Base-by-base conservation (phyloP, 2,888 invertebrate genomes). In the Aspidiotus rigidus region DNA sequence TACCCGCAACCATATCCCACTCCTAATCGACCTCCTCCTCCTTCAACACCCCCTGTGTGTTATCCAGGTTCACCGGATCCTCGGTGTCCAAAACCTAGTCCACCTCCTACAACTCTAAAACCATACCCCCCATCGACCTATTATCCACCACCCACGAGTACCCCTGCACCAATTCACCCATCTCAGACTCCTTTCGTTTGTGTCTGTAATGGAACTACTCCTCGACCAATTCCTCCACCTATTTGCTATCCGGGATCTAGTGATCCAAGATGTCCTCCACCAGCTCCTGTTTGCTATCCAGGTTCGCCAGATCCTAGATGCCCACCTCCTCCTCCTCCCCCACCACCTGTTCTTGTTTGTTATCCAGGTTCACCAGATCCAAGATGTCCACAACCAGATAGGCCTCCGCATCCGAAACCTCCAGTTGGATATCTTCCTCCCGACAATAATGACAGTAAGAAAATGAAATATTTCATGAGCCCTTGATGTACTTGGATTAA, bases 181-280 rank as follows among this genome's bases (percentile, higher is more conserved):
- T 78, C 78, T 53, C 79, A 79, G n/a, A 49, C 49, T 49, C 49
- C 49, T 13, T 49, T 49, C 6, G n/a, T 49, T n/a, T 49, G 49
- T 66, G 64, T 71, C 15, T 72, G 72, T 44, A 71, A 72, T 66
- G 70, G 54, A 56, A 72, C 72, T 11, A 69, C 72, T 8, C 66
- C 72, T 9, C 64, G 56, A n/a, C 71, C 72, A 17, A 49, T 49
- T 13, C 11, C 69, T 8, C 71, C 70, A 7, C 73, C 74, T 69
- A 73, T 73, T 7, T 78, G 78, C 62, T 78, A 75, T 69, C 78
- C 78, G 0, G 78, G 79, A 0, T 75, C 74, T 2, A 74, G 74
- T 0, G 78, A 79, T 69, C 75, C 77, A 7, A 73, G 77, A 5
- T 78, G 78, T 63, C 74, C 72, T 0, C 72, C 71, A 54, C 71